phyloP scores from a whole-genome alignment of 2,888 invertebrate genomes.

The Lysandra bellargus region DNA sequence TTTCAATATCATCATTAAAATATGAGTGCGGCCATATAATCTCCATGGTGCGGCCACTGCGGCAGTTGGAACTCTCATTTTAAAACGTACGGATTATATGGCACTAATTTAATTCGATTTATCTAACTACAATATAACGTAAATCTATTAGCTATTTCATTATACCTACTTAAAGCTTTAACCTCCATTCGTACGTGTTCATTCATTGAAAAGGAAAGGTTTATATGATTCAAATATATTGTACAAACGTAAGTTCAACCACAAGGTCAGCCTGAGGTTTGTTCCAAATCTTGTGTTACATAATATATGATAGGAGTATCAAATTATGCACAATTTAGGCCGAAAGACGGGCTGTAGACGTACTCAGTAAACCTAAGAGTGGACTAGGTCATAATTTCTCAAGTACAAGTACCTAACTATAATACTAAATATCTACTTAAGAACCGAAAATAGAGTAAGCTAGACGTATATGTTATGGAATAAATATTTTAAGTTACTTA shows the following conservation, averaged over 20 bases:
- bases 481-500: no score
- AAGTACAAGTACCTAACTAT: no score
- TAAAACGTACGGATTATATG: neutral
- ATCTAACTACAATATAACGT: neutral
- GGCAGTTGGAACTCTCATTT: neutral
- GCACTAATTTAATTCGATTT: neutral
- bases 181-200: neutral
- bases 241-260: constrained; percentile 32
- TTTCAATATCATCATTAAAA: no score
- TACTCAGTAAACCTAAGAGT: no score
- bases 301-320: constrained; percentile 24
- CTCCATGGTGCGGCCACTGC: no score
- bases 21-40: no score
- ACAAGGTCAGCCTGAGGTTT: constrained; percentile 39
- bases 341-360: neutral
- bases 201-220: constrained; percentile 25
- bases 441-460: no score
- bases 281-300: constrained; percentile 29
- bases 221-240: constrained; percentile 9
- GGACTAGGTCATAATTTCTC: no score
- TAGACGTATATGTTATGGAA: no score
- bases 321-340: neutral
- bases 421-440: no score
- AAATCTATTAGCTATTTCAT: neutral
- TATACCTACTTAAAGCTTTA: neutral